Evolutionary conservation across 2,113 vertebrate genomes (phyloP), one percentile per base, ranked within the genome.

Genomic region (Corydoras sp.): DNA sequence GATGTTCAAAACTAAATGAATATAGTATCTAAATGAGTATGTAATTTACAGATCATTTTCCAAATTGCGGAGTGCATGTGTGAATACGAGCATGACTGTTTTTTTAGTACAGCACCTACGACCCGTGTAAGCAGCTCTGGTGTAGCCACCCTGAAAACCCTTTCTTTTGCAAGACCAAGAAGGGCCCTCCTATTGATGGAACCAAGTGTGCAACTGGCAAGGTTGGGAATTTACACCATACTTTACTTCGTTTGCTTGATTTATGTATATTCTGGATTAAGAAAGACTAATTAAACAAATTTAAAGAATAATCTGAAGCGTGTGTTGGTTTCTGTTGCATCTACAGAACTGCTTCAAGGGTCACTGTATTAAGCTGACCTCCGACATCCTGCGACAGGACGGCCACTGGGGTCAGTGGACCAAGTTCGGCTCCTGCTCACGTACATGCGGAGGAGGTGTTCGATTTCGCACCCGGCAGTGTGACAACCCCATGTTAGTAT

Each of bases 111-210:
- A 87, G 92, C 9, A 95, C 87, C 0, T 89, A 88, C 3, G 95
- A 99, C 56, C 94, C 95, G 63, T 99, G 96, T 84, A 96, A 96
- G 72, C 95, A 97, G 81, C 88, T 99, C 65, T 98, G 95, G 96
- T 99, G 95, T 58, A 97, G 95, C 72, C 93, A 97, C 70, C 92
- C 94, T 0, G 92, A 93, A 83, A 96, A 97, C 78, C 96, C 95
- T 3, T 96, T 96, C 80, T 98, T 93, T 86, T 99, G 96, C 80
- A 96, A 94, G 84, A 96, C 95, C 50, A 98, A 96, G 87, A 99
- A 99, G 80, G 95, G 95, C 2, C 95, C 96, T 1, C 94, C 96
- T 0, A 85, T 99, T n/a, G 95, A 99, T 0, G 96, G 96, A 64
- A 99, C 96, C 35, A 93, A 91, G 86, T 99, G 96, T 68, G 94